Evolutionary conservation across 2,797 vertebrate species (phyloP), one percentile per base, ranked within the genome.

Genomic region (Schizopygopsis pylzovi): DNA sequence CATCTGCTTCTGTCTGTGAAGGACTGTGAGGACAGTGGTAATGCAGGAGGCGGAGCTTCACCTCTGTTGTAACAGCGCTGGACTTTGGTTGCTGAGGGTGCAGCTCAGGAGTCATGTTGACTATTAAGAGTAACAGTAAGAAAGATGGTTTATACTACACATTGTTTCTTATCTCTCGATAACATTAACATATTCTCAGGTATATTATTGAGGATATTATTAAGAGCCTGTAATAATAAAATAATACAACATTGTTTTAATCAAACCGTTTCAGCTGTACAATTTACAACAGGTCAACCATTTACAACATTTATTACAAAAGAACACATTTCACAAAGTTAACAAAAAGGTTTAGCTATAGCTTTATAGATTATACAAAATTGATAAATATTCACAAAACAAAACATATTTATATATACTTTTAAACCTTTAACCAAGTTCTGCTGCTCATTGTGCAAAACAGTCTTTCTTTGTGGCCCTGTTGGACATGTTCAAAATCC

Each of bases 341-440:
- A 80, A 71, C 45, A 28, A 81, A 82, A 76, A 4, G 6, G 25
- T 75, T 33, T 11, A 41, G 22, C 8, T 83, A 12, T 59, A 73
- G 37, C 33, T 41, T 45, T 45, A 45, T 10, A 10, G 10, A 45
- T 45, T 88, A 79, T 88, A 87, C 45, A 87, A 45, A 22, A 72
- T 52, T 16, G 72, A 85, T 79, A 85, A 67, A 63, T 84, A 83
- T 87, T 43, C 61, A 81, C 52, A 81, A 20, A 20, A 71, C 33
- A 79, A 59, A 71, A 68, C 2, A 37, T 56, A 45, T 12, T 28
- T 28, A 45, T 47, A 49, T 49, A 49, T 16, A 49, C 15, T 49
- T 72, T 22, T 13, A 76, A 12, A n/a, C 18, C 39, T 39, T 52
- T 18, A 45, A 52, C 7, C 28, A 49, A 59, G 39, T 82, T 81